phyloP scores from a whole-genome alignment of 2,113 vertebrate species.

The Vicugna pacos region DNA sequence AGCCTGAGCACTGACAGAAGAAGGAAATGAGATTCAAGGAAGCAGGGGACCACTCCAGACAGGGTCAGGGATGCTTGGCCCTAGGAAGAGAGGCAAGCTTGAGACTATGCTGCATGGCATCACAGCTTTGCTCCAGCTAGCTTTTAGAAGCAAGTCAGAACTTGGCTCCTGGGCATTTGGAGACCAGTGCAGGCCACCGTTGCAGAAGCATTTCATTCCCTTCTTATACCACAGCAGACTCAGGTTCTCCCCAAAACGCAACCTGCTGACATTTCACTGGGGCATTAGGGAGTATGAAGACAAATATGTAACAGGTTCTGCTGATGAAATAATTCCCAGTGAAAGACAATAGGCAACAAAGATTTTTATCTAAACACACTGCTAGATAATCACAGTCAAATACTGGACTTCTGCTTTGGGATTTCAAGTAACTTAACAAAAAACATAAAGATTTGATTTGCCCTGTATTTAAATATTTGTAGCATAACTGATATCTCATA shows the following conservation, averaged over 20 bases:
- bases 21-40: background rate
- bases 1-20: background rate
- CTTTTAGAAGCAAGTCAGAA: background rate
- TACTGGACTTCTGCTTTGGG: conserved; percentile 16
- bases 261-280: background rate
- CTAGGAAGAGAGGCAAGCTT: background rate
- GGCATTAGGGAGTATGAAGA: background rate
- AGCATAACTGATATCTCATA: background rate
- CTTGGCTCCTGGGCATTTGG: background rate
- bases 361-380: conserved; percentile 46
- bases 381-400: conserved; percentile 15
- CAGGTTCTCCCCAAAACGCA: background rate
- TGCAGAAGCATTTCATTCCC: background rate
- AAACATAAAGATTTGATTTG: conserved; percentile 50
- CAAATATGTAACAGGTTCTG: background rate
- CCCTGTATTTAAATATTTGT: conserved; percentile 49
- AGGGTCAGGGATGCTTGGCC: background rate
- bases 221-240: background rate
- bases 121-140: background rate
- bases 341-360: conserved; percentile 32
- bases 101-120: background rate
- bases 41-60: background rate
- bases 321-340: background rate
- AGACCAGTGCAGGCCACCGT: background rate
- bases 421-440: conserved; percentile 40